Percentiles rank a stretch among this genome's conserved stretches.
These are phyloP conservation scores for Adineta ricciae DNA, from an alignment of 2,888 invertebrate genomes.

Conservation along the genomic window DNA sequence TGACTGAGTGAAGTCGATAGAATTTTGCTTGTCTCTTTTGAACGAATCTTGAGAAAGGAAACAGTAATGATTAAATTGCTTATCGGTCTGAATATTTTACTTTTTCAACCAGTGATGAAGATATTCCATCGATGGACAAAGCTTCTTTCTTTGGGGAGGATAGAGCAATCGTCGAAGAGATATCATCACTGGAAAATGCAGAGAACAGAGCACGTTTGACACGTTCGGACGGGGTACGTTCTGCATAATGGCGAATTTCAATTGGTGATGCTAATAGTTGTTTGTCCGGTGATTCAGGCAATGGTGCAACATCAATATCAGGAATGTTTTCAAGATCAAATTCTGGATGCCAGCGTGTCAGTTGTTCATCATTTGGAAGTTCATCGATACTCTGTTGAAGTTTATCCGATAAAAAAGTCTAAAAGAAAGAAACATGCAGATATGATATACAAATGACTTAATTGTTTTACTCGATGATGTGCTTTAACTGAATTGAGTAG, in stretches of 20 bases:
- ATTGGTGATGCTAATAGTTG: background rate
- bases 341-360: background rate
- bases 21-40: background rate
- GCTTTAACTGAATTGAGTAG: background rate
- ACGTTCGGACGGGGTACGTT: background rate
- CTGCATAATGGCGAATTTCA: background rate
- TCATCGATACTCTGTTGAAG: background rate
- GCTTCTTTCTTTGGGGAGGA: background rate
- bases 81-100: background rate
- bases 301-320: background rate
- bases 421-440: background rate
- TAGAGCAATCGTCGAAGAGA: background rate
- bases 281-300: conserved; percentile 6
- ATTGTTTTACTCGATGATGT: background rate
- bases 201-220: background rate
- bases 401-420: background rate
- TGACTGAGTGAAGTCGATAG: background rate
- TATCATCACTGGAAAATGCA: background rate
- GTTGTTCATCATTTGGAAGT: background rate
- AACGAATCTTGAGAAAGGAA: background rate
- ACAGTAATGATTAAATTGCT: too few relatives aligned
- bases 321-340: conserved; percentile 13
- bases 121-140: background rate
- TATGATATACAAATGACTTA: background rate
- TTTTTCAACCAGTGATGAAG: conserved; percentile 11